These are phyloP conservation scores for Pungitius pungitius DNA, from an alignment of 2,113 vertebrate species.

Conservation along the genomic window DNA sequence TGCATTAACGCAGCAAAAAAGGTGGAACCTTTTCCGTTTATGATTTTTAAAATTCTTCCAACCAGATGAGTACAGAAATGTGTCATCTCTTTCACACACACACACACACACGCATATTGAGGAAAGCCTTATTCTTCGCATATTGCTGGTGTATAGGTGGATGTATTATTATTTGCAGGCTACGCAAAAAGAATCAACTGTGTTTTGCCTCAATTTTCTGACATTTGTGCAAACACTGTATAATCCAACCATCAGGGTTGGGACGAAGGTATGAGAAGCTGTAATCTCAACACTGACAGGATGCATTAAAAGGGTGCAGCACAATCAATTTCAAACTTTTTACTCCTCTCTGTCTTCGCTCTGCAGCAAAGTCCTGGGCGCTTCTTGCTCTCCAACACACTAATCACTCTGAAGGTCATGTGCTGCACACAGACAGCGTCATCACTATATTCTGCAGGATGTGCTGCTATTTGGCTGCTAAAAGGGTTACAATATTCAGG, in stretches of 20 bases:
- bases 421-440: conserved; percentile 10
- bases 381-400: conserved; percentile 29
- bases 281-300: conserved; percentile 49
- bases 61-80: neutral
- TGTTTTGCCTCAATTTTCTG: conserved; percentile 40
- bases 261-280: conserved; percentile 24
- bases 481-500: neutral
- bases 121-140: conserved; percentile 4
- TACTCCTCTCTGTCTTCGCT: conserved; percentile 41
- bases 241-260: conserved; percentile 7
- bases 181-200: conserved; percentile 42
- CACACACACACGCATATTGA: neutral
- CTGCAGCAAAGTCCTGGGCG: conserved; percentile 15
- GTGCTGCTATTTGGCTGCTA: neutral
- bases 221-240: conserved; percentile 52
- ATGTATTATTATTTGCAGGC: conserved; percentile 40
- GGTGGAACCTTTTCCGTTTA: neutral
- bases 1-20: neutral
- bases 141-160: conserved; percentile 4
- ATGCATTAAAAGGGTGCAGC: conserved; percentile 3
- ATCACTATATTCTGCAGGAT: neutral
- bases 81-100: neutral
- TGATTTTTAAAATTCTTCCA: neutral
- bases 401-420: conserved; percentile 22
- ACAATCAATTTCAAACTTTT: conserved; percentile 27